These are phyloP conservation scores for Presbytis comata DNA, from an alignment of 2,797 vertebrate species.

Conservation along the genomic window DNA sequence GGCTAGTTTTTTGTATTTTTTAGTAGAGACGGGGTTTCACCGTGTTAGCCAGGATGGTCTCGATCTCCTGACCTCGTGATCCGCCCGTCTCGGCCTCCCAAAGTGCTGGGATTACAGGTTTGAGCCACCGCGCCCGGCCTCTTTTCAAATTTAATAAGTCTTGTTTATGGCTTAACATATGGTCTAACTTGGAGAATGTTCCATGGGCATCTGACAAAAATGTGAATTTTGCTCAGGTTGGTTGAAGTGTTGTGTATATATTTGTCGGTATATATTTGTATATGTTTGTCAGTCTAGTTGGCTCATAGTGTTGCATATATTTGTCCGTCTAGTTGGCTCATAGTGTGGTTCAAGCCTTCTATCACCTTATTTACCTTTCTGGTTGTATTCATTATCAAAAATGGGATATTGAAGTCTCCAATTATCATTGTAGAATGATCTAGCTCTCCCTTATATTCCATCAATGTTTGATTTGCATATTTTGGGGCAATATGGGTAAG, in stretches of 20 bases:
- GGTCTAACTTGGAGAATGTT: neutral
- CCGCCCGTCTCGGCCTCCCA: too few relatives aligned
- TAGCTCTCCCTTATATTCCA: neutral
- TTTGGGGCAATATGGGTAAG: neutral
- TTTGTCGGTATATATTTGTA: too few relatives aligned
- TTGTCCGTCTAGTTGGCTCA: neutral
- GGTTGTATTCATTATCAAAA: neutral
- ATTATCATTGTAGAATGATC: neutral
- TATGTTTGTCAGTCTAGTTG: neutral
- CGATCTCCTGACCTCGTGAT: too few relatives aligned
- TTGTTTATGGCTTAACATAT: neutral
- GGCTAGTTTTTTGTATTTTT: too few relatives aligned
- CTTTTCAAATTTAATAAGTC: neutral
- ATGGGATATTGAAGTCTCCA: neutral
- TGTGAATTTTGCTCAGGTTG: neutral
- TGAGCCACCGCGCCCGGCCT: too few relatives aligned
- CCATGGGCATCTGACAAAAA: neutral
- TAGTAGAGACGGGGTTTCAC: too few relatives aligned
- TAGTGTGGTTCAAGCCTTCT: neutral
- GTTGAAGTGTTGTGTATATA: neutral
- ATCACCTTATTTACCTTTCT: neutral
- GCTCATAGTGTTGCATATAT: neutral
- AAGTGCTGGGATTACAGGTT: too few relatives aligned
- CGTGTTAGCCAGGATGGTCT: too few relatives aligned
- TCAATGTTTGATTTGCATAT: neutral